phyloP scores from a whole-genome alignment of 2,113 vertebrate species.

The Globicephala melas region DNA sequence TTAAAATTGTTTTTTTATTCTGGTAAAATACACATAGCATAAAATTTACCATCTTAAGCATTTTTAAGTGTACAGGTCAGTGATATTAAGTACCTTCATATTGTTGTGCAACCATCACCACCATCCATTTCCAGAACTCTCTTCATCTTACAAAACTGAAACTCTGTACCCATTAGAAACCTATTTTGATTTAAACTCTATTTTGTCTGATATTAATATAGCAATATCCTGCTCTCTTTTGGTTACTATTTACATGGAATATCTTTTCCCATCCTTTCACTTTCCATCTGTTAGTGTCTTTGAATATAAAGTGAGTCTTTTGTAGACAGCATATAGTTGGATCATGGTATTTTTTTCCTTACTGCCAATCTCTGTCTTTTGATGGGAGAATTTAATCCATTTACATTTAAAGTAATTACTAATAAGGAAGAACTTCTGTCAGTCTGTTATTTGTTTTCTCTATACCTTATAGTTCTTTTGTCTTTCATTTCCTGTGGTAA shows the following conservation, averaged over 20 bases:
- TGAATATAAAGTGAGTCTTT: background rate
- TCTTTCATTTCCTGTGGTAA: background rate
- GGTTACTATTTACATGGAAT: background rate
- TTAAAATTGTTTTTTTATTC: slow-evolving; percentile 8
- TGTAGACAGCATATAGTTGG: background rate
- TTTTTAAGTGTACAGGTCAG: background rate
- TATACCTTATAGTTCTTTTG: background rate
- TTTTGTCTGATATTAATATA: background rate
- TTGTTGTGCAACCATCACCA: background rate
- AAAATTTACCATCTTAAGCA: background rate
- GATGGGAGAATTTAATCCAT: background rate
- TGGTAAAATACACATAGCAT: background rate
- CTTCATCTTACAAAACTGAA: background rate
- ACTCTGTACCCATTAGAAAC: background rate
- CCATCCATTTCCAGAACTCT: background rate
- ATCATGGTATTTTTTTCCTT: background rate
- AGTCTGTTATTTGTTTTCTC: slow-evolving; percentile 24
- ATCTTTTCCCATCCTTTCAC: background rate
- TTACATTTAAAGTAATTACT: slow-evolving; percentile 19
- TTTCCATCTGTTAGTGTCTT: background rate
- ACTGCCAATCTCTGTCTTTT: background rate
- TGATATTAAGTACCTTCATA: background rate
- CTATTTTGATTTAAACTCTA: background rate
- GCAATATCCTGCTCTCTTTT: background rate
- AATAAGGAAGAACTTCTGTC: background rate